Conservation (phyloP, 2,113 vertebrate genomes). For the Okapia johnstoni region DNA sequence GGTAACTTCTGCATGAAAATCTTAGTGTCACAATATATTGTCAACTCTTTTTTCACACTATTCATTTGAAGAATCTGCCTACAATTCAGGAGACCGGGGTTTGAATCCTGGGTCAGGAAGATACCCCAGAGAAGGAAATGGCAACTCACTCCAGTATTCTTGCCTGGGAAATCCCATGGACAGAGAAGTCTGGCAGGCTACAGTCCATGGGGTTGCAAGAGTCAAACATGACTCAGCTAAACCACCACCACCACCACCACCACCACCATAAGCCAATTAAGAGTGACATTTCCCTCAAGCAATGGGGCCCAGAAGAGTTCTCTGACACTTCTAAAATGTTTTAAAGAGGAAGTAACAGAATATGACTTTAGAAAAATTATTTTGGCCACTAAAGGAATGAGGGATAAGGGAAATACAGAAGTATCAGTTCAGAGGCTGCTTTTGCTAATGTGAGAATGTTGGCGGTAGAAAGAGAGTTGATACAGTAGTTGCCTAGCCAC, state of each 20-base stretch:
- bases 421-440: not conserved
- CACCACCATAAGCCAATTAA: not conserved
- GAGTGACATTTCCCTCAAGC: not conserved
- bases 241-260: not conserved
- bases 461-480: not conserved
- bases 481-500: not conserved
- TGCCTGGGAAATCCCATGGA: not conserved
- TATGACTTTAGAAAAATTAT: not conserved
- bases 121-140: not conserved
- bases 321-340: not conserved
- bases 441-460: not conserved
- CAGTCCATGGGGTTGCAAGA: not conserved
- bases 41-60: not conserved
- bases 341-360: not conserved
- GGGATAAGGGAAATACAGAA: not conserved
- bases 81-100: accelerated
- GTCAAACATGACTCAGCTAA: not conserved
- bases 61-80: not conserved
- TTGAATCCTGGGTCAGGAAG: not conserved
- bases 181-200: not conserved
- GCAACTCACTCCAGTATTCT: not conserved
- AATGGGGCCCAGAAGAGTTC: not conserved
- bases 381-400: not conserved
- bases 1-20: not conserved
- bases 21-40: not conserved